Conservation (phyloP, 2,797 vertebrate species). For the Phrynocephalus forsythii region DNA sequence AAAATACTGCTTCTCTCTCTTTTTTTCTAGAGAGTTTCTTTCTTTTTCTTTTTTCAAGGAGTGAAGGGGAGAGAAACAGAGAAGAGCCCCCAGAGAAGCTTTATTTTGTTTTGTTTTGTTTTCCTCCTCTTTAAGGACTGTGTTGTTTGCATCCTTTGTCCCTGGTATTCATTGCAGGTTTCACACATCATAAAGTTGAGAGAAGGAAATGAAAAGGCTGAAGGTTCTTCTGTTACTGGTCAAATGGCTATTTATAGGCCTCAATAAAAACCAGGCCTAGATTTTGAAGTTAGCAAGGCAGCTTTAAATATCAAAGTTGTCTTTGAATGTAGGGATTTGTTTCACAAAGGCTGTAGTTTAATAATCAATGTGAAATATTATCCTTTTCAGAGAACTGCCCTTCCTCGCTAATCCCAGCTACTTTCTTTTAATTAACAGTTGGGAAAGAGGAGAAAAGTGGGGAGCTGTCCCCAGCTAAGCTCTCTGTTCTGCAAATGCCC, state of each 20-base stretch:
- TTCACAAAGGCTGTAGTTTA: conserved; percentile 26
- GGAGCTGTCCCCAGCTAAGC: conserved; percentile 12
- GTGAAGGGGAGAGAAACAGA: background rate
- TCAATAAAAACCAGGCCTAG: conserved; percentile 38
- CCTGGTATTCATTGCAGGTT: conserved; percentile 22
- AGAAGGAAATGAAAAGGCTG: conserved; percentile 48
- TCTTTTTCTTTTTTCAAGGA: background rate
- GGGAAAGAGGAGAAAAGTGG: conserved; percentile 2
- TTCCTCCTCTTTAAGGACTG: conserved; percentile 14
- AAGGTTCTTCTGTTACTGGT: conserved; percentile 12
- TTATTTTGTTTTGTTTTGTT: background rate
- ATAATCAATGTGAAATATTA: conserved; percentile 45
- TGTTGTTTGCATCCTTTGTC: conserved; percentile 28
- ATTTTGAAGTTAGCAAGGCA: conserved; percentile 29
- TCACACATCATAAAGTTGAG: conserved; percentile 16
- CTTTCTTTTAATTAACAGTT: conserved; percentile 34
- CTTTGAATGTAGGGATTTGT: conserved; percentile 42
- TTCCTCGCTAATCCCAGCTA: conserved; percentile 23
- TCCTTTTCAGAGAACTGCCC: conserved; percentile 25
- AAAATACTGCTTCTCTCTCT: conserved; percentile 3
- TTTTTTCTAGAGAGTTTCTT: background rate
- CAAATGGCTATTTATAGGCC: conserved; percentile 44
- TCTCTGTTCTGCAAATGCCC: conserved; percentile 48
- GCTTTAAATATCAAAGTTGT: conserved; percentile 42
- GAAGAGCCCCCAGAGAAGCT: background rate